Evolutionary conservation across 2,888 invertebrate species (phyloP), one percentile per base, ranked within the genome.

Genomic region (Taenaris catops): DNA sequence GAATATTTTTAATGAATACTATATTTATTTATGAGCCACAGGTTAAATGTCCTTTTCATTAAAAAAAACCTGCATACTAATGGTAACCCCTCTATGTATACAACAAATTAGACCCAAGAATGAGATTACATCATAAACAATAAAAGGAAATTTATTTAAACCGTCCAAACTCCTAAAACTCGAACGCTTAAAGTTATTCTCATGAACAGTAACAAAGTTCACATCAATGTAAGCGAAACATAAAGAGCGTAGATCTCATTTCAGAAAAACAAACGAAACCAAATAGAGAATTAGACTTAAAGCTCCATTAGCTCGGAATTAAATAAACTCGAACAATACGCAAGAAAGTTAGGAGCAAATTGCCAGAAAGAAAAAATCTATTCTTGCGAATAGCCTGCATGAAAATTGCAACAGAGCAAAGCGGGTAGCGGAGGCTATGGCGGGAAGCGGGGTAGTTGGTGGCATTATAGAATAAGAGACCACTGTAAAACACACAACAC

Each of bases 401-500:
- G 79, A 74, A 78, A 75, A 81, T 80, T 79, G 80, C 79, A 81
- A 74, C 75, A 75, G 75, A 70, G 72, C 73, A 64, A 72, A 72
- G 69, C 67, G 60, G 68, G 61, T n/a, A 23, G 23, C 31, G 32
- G 24, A 24, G 23, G 24, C 23, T 3, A 3, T 5, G 32, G 23
- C 32, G 32, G 31, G 28, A 12, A 12, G 21, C 29, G 29, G 26
- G 9, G 23, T 18, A 24, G 23, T 17, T 32, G 18, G 24, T 18
- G 24, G 65, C 70, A 72, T 8, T 16, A 8, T 31, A 31, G 31
- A 8, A n/a, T 1, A 8, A 16, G 31, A 21, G 31, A 16, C 5
- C n/a, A 7, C 10, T 1, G 16, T 6, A 8, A 20, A 12, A 14
- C n/a, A n/a, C n/a, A n/a, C n/a, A n/a, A n/a, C n/a, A n/a, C n/a